A percentile compares a stretch with the other conserved stretches of the same genome.
phyloP scores from a whole-genome alignment of 2,797 vertebrate species.

The Eupleurogrammus muticus region DNA sequence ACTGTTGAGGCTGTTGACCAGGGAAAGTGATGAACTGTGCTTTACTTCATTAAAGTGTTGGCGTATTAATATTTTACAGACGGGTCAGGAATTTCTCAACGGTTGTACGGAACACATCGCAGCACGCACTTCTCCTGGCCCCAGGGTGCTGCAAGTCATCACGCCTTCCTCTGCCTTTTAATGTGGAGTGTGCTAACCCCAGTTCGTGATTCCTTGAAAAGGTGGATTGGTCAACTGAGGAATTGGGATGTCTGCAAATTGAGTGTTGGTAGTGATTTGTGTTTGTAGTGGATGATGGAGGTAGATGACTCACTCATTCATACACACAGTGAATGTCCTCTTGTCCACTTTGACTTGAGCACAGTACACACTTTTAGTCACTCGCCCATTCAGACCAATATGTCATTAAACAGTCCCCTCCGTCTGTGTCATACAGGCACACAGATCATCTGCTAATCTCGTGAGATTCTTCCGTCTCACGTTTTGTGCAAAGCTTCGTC shows the following conservation, averaged over 20 bases:
- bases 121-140: too few species aligned
- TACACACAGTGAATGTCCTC: not conserved
- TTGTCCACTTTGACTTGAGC: not conserved
- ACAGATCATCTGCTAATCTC: constrained; percentile 16
- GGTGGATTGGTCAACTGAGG: not conserved
- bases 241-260: constrained; percentile 17
- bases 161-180: not conserved
- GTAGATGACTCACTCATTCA: not conserved
- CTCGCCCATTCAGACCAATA: not conserved
- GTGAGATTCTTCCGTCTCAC: constrained; percentile 42
- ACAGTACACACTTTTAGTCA: not conserved
- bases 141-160: not conserved
- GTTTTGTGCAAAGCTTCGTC: constrained; percentile 45
- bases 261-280: constrained; percentile 5
- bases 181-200: not conserved
- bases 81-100: not conserved
- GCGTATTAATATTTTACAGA: not conserved
- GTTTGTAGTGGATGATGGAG: not conserved
- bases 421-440: not conserved
- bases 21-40: not conserved
- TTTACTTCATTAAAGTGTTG: not conserved
- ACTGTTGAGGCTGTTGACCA: not conserved
- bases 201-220: not conserved
- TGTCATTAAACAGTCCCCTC: not conserved
- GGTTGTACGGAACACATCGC: too few species aligned